These are phyloP conservation scores for Brachystomella parvula DNA, from an alignment of 1,140 invertebrate genomes.

Conservation along the genomic window DNA sequence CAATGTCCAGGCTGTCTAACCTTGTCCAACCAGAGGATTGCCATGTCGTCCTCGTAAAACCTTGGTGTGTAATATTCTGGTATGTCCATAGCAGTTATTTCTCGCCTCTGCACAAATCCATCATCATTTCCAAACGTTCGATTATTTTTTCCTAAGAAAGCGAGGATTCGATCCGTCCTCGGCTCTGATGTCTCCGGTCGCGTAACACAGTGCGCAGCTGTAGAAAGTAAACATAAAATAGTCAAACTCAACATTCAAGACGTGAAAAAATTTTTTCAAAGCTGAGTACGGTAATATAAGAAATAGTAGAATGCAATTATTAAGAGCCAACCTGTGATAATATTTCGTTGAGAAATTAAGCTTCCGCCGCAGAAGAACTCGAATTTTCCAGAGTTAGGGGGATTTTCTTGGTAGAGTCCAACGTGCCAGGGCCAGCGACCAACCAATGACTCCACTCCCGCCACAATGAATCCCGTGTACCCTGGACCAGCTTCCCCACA, in stretches of 20 bases:
- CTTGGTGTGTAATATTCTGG: background rate
- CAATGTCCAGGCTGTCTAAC: background rate
- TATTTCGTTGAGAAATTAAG: background rate
- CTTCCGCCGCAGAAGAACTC: constrained; percentile 10
- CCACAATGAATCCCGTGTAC: background rate
- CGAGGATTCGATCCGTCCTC: background rate
- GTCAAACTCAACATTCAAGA: background rate
- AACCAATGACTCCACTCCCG: background rate
- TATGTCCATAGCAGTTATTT: background rate
- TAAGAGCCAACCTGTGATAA: background rate
- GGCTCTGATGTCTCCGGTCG: background rate
- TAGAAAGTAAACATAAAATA: background rate
- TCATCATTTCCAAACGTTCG: constrained; percentile 2
- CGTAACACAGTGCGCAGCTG: constrained; percentile 16
- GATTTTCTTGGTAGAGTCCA: constrained; percentile 7
- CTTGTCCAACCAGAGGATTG: constrained; percentile 11
- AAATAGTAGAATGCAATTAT: no score
- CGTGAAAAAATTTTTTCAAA: no score
- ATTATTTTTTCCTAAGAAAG: constrained; percentile 10
- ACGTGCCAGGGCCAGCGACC: constrained; percentile 9
- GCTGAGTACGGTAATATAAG: no score
- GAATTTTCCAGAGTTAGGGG: constrained; percentile 10
- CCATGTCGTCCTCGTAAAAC: constrained; percentile 4
- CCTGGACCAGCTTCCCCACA: constrained; percentile 4
- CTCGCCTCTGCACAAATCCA: background rate